phyloP scores from a whole-genome alignment of 1,140 invertebrate genomes.

The Chrysomallon squamiferum region DNA sequence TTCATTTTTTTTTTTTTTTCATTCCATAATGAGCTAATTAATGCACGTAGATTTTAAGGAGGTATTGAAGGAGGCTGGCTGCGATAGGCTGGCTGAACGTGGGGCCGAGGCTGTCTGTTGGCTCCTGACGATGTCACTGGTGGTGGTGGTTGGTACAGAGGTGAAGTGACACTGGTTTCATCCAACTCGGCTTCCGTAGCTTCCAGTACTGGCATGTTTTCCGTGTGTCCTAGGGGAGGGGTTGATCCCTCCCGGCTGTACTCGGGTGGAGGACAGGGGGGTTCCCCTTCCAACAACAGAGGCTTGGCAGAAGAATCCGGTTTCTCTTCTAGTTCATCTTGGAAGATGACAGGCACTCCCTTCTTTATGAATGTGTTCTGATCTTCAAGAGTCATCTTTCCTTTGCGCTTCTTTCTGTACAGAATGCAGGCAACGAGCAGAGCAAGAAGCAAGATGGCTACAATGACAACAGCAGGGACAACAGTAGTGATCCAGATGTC shows the following conservation, averaged over 20 bases:
- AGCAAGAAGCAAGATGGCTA: conserved; percentile 85
- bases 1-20: no score
- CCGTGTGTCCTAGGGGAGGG: conserved; percentile 61
- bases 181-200: conserved; percentile 58
- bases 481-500: conserved; percentile 91
- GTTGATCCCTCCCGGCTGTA: conserved; percentile 71
- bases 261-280: conserved; percentile 80
- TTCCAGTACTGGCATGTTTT: conserved; percentile 43
- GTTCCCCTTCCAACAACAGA: conserved; percentile 90
- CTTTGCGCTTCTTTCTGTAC: conserved; percentile 82
- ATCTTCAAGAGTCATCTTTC: conserved; percentile 78
- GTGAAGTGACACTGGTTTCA: conserved; percentile 51
- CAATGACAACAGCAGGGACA: conserved; percentile 87
- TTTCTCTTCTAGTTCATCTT: conserved; percentile 90
- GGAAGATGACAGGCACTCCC: conserved; percentile 91
- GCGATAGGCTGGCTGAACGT: conserved; percentile 46
- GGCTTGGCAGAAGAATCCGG: conserved; percentile 84
- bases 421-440: conserved; percentile 87
- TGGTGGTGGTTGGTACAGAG: conserved; percentile 79
- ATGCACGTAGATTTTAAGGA: conserved; percentile 33
- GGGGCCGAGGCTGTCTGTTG: conserved; percentile 56
- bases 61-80: conserved; percentile 52
- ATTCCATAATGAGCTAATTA: no score
- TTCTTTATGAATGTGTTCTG: conserved; percentile 80
- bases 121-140: conserved; percentile 74